These are phyloP conservation scores for Pyrochroa serraticornis DNA, from an alignment of 2,888 invertebrate species.

Conservation along the genomic window DNA sequence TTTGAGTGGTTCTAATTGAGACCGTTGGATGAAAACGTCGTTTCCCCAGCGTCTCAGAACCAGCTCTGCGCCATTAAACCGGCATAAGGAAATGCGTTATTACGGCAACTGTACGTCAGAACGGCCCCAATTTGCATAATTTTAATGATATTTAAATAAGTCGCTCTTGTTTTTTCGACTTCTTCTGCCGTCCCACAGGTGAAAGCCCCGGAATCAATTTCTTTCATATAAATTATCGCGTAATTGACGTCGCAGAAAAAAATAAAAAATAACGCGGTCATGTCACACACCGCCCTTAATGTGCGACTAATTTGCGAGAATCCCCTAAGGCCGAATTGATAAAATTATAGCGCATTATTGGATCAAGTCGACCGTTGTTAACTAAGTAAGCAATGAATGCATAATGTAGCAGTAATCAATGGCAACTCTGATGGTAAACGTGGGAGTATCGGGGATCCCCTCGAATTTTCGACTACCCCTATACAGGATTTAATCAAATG, in stretches of 20 bases:
- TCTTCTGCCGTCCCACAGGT: too few relatives aligned
- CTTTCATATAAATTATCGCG: slow-evolving; percentile 1
- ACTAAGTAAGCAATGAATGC: slow-evolving; percentile 50
- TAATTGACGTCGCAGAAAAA: background rate
- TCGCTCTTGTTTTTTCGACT: too few relatives aligned
- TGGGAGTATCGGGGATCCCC: slow-evolving; percentile 35
- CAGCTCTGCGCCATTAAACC: slow-evolving; percentile 9
- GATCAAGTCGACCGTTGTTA: slow-evolving; percentile 38
- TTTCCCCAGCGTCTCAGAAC: too few relatives aligned
- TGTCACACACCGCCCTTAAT: background rate
- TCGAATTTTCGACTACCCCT: slow-evolving; percentile 45
- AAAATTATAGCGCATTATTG: slow-evolving; percentile 44
- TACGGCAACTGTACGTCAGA: slow-evolving; percentile 22
- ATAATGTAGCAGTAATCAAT: slow-evolving; percentile 47
- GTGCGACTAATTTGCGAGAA: slow-evolving; percentile 20
- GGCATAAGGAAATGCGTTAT: slow-evolving; percentile 18
- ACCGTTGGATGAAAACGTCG: too few relatives aligned
- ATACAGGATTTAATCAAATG: slow-evolving; percentile 54
- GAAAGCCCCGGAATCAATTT: background rate
- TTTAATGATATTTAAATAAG: slow-evolving; percentile 18
- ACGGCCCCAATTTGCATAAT: slow-evolving; percentile 19
- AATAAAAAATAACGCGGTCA: background rate
- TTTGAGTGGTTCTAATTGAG: too few relatives aligned
- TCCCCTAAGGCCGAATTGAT: slow-evolving; percentile 33
- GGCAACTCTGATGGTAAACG: slow-evolving; percentile 25